Conservation (phyloP, 2,888 invertebrate genomes). For the Tuberolachnus salignus region DNA sequence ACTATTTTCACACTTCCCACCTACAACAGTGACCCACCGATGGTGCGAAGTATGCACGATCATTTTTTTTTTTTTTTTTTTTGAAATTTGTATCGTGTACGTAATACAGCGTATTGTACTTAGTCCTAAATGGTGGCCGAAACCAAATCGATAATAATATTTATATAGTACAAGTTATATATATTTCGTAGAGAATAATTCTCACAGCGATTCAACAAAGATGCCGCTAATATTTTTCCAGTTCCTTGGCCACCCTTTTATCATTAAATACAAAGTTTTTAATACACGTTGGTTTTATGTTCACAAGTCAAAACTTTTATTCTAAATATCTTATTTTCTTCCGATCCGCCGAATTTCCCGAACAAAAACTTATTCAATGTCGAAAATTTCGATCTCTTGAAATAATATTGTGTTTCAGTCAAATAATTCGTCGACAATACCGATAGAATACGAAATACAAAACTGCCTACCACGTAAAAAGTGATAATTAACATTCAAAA, state of each 20-base stretch:
- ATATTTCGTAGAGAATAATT: no score
- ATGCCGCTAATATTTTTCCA: slow-evolving; percentile 4
- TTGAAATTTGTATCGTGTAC: no score
- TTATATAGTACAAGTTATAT: no score
- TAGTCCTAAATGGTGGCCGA: background rate
- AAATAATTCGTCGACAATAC: no score
- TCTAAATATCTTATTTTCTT: slow-evolving; percentile 24
- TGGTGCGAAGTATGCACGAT: no score
- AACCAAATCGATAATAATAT: background rate
- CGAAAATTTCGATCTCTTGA: background rate
- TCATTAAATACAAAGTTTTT: slow-evolving; percentile 17
- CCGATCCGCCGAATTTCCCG: background rate
- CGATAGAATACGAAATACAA: no score
- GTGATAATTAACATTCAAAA: no score
- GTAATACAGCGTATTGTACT: no score
- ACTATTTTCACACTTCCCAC: no score
- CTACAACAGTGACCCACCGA: no score
- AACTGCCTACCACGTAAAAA: no score
- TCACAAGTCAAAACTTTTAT: slow-evolving; percentile 12
- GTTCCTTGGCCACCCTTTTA: background rate
- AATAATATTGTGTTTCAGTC: background rate
- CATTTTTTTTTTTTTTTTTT: no score
- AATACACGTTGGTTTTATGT: background rate
- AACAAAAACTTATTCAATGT: slow-evolving; percentile 28
- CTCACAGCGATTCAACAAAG: background rate